Evolutionary conservation across 2,113 vertebrate genomes (phyloP).

Genomic region (Athene cunicularia): DNA sequence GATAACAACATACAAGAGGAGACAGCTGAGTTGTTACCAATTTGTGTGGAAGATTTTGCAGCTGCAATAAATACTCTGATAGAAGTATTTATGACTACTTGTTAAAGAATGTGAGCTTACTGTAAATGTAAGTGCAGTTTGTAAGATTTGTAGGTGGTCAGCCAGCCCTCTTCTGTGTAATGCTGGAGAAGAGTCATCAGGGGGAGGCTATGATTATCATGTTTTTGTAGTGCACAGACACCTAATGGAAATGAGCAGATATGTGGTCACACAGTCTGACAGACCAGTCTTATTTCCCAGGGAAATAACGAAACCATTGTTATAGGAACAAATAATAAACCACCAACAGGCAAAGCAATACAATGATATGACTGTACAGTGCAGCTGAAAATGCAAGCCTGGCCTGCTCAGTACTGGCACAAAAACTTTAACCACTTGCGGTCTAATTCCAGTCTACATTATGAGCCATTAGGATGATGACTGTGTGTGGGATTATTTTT

Average conservation of each 20-base stretch:
- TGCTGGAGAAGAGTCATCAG: not conserved
- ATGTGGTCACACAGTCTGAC: not conserved
- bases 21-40: not conserved
- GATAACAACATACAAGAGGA: not conserved
- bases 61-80: not conserved
- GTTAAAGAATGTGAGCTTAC: not conserved
- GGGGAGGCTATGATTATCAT: not conserved
- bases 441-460: not conserved
- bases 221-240: not conserved
- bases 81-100: conserved; percentile 20
- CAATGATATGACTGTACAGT: not conserved
- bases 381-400: not conserved
- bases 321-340: not conserved
- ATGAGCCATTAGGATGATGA: not conserved
- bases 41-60: not conserved
- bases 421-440: not conserved
- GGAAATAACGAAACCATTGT: not conserved
- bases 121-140: not conserved
- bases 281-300: not conserved
- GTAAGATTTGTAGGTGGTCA: conserved; percentile 5
- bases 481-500: not conserved
- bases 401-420: not conserved
- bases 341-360: not conserved
- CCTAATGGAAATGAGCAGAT: conserved; percentile 1
- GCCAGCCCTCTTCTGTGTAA: not conserved